Conservation (phyloP, 2,888 invertebrate species). For the Netelia melanura region DNA sequence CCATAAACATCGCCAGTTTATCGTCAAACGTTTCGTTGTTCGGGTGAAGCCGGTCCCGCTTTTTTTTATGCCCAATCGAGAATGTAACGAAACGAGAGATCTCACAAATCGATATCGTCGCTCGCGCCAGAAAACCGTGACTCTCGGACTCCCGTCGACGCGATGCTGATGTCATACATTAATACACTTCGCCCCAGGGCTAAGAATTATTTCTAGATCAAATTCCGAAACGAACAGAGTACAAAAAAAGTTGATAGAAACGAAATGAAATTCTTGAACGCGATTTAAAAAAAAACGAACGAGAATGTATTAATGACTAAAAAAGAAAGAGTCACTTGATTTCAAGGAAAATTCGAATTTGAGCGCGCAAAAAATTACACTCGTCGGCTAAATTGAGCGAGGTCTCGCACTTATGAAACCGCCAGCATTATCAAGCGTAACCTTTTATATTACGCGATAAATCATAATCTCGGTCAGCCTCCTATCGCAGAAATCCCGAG, state of each 20-base stretch:
- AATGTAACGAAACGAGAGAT: conserved; percentile 26
- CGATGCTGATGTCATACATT: conserved; percentile 46
- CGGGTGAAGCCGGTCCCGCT: conserved; percentile 27
- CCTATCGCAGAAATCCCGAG: background rate
- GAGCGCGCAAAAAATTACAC: too few relatives aligned
- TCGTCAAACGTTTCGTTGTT: conserved; percentile 10
- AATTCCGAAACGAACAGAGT: conserved; percentile 16
- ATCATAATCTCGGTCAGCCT: background rate
- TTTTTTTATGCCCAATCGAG: conserved; percentile 10
- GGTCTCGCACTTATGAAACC: too few relatives aligned
- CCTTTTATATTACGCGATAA: conserved; percentile 5
- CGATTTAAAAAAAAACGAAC: background rate
- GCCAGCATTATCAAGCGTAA: background rate
- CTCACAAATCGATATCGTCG: conserved; percentile 23
- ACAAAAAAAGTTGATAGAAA: background rate
- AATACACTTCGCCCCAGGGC: conserved; percentile 32
- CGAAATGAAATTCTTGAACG: background rate
- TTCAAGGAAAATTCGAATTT: background rate
- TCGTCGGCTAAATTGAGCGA: too few relatives aligned
- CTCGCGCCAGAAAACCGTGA: conserved; percentile 22
- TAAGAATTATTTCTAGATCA: conserved; percentile 43
- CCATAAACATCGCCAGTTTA: conserved; percentile 7
- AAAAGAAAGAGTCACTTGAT: background rate
- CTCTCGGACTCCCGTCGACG: conserved; percentile 19
- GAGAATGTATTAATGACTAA: background rate